Conservation (phyloP, 1,140 invertebrate species). For the Dryas iulia region DNA sequence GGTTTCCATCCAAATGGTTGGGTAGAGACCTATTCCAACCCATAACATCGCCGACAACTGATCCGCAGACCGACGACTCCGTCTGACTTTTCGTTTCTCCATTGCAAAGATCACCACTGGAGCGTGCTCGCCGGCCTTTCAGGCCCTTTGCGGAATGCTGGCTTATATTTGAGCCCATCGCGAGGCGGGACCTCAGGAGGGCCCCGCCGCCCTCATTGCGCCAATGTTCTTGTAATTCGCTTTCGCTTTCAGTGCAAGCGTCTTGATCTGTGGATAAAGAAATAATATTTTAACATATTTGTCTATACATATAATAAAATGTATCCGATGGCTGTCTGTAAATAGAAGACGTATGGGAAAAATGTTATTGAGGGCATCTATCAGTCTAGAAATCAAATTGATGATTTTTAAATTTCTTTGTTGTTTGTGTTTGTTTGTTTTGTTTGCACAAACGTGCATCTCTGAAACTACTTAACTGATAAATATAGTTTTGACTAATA, state of each 20-base stretch:
- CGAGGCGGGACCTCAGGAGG: slow-evolving; percentile 69
- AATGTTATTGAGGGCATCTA: too few species aligned
- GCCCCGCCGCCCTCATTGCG: slow-evolving; percentile 67
- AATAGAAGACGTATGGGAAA: too few species aligned
- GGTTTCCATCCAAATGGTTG: slow-evolving; percentile 85
- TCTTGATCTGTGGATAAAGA: slow-evolving; percentile 49
- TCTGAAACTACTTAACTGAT: too few species aligned
- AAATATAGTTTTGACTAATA: too few species aligned
- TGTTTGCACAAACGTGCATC: too few species aligned
- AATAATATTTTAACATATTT: neutral
- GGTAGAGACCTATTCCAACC: slow-evolving; percentile 83
- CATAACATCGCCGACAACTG: slow-evolving; percentile 72
- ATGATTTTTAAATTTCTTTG: too few species aligned
- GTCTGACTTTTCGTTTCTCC: slow-evolving; percentile 87
- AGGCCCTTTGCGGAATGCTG: slow-evolving; percentile 85
- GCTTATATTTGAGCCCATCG: slow-evolving; percentile 88
- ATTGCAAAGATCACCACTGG: slow-evolving; percentile 85
- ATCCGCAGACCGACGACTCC: slow-evolving; percentile 81
- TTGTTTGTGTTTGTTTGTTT: too few species aligned
- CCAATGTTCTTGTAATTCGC: slow-evolving; percentile 45
- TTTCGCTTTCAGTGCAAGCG: slow-evolving; percentile 40
- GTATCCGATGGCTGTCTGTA: too few species aligned
- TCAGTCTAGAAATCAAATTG: too few species aligned
- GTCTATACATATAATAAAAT: too few species aligned
- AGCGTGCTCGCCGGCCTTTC: slow-evolving; percentile 85